These are phyloP conservation scores for Struthidea cinerea DNA, from an alignment of 2,113 vertebrate genomes.

Conservation along the genomic window DNA sequence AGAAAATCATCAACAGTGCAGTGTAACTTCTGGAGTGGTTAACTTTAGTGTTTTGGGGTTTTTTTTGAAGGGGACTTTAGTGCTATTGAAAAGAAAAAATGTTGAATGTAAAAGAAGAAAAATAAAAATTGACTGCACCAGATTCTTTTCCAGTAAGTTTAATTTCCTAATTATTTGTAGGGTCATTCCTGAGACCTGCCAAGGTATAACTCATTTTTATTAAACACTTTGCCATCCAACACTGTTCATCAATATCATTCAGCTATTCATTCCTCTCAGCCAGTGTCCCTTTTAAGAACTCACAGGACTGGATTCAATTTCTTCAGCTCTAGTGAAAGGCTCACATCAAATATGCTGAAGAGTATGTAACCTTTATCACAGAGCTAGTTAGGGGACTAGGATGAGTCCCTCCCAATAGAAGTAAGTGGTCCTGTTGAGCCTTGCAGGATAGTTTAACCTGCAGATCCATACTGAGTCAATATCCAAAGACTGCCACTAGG, in stretches of 20 bases:
- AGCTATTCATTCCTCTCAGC: constrained; percentile 37
- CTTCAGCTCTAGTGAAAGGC: constrained; percentile 13
- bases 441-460: not conserved
- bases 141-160: constrained; percentile 49
- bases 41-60: accelerated
- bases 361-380: not conserved
- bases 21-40: not conserved
- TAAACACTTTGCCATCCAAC: constrained; percentile 1
- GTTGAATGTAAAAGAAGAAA: not conserved
- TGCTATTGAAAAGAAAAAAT: not conserved
- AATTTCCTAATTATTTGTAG: constrained; percentile 52
- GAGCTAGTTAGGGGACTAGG: not conserved
- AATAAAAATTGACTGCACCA: not conserved
- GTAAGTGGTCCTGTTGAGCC: constrained; percentile 6
- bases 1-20: not conserved
- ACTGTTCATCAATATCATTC: constrained; percentile 49
- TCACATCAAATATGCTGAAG: constrained; percentile 14
- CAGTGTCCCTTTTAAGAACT: constrained; percentile 32
- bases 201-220: constrained; percentile 56
- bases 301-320: not conserved
- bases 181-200: not conserved
- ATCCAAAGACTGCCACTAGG: not conserved
- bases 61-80: not conserved
- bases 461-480: not conserved
- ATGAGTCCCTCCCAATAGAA: not conserved